Base-by-base conservation (phyloP, 2,888 invertebrate genomes). In the Endotricha flammealis region DNA sequence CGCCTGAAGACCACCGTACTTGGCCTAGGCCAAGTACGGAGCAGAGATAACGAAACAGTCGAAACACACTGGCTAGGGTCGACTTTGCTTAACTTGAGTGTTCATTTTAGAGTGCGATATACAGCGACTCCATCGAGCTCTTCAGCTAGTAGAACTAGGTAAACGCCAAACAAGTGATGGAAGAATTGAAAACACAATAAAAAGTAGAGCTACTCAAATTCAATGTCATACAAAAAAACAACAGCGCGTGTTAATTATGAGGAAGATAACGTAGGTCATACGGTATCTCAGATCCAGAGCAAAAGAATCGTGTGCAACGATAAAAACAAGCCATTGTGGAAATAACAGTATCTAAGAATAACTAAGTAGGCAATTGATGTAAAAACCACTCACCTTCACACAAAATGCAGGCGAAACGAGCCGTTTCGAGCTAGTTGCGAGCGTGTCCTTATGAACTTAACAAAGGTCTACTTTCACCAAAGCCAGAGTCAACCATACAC, bases 381-480 rank as follows among this genome's bases (percentile, higher is more conserved):
- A 44, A 60, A 65, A 72, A 64, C 71, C 77, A 73, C 85, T 83
- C 74, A 85, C 85, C 83, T 76, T 65, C 42, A 71, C 66, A 69
- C 68, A 62, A 76, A 74, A 61, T 73, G 76, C 67, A 77, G 61
- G 72, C 76, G 74, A 80, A 79, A 76, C 77, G 67, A 69, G 61
- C 67, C 60, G 77, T 69, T 73, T 64, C 74, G 74, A 71, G 73
- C 65, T 64, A 69, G 76, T 71, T 72, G 78, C 75, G 65, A 68
- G 62, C 66, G 52, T 79, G 82, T 83, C 85, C 85, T 85, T 85
- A 77, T 74, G 80, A 82, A 83, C 81, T 75, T 70, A 77, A 77
- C 78, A 78, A 82, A 82, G 83, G 80, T 83, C 72, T 80, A 85
- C 85, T 85, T 85, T 86, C 85, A 85, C 85, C 70, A 66, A 67